A percentile compares a stretch with the other conserved stretches of the same genome.
Evolutionary conservation across 2,113 vertebrate genomes (phyloP).

Genomic region (Seriola dumerili): DNA sequence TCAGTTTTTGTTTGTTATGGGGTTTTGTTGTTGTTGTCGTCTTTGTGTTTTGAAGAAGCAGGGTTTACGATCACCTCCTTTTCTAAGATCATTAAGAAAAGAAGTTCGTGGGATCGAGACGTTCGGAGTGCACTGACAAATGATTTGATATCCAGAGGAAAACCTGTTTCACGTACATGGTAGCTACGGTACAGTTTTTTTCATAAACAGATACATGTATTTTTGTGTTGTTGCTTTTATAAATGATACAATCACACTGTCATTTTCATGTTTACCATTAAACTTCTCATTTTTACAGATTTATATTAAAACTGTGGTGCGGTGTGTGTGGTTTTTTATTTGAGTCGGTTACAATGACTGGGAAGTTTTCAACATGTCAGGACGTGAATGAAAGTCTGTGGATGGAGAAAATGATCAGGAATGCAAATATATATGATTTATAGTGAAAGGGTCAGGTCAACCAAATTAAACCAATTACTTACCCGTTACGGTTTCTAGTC

Average conservation of each 20-base stretch:
- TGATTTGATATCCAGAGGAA: conserved; percentile 61
- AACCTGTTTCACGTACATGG: conserved; percentile 58
- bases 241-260: conserved; percentile 76
- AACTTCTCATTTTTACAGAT: conserved; percentile 84
- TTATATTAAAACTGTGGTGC: conserved; percentile 75
- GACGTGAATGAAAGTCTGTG: not conserved
- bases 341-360: not conserved
- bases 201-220: conserved; percentile 71
- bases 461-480: no score
- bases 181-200: conserved; percentile 67
- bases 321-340: conserved; percentile 21
- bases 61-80: conserved; percentile 65
- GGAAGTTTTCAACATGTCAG: not conserved
- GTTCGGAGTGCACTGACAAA: conserved; percentile 68
- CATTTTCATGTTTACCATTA: conserved; percentile 81
- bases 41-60: conserved; percentile 70
- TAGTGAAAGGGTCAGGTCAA: no score
- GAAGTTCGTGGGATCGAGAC: conserved; percentile 52
- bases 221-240: conserved; percentile 80
- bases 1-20: conserved; percentile 27
- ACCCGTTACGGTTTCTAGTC: no score
- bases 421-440: no score
- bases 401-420: no score
- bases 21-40: conserved; percentile 38
- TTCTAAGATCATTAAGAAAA: conserved; percentile 54